Percentiles rank a stretch among this genome's conserved stretches.
Evolutionary conservation across 2,797 vertebrate genomes (phyloP).

Genomic region (Gymnothorax javanicus): DNA sequence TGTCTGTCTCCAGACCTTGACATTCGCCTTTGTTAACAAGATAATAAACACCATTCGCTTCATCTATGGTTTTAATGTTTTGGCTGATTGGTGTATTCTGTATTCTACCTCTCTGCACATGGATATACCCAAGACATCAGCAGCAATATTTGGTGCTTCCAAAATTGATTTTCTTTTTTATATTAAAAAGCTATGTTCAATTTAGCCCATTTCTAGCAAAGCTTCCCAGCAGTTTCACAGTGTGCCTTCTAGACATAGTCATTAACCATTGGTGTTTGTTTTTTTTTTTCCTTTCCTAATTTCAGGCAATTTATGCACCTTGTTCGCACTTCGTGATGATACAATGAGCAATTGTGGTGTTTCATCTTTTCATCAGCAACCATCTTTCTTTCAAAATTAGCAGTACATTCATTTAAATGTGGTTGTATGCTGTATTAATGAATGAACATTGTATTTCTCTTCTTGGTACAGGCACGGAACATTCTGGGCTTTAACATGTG

Average conservation of each 20-base stretch:
- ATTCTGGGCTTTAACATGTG: conserved; percentile 23
- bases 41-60: no score
- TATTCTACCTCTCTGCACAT: conserved; percentile 24
- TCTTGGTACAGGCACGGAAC: conserved; percentile 35
- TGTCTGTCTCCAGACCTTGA: no score
- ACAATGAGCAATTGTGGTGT: conserved; percentile 24
- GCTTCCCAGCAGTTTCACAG: conserved; percentile 25
- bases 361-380: conserved; percentile 55
- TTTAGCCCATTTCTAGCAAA: conserved; percentile 7
- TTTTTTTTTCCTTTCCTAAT: conserved; percentile 25
- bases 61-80: no score
- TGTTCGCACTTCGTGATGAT: neutral
- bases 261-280: conserved; percentile 35
- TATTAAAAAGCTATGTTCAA: neutral
- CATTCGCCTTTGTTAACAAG: no score
- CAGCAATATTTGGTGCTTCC: conserved; percentile 1
- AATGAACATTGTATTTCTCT: neutral
- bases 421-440: conserved; percentile 19
- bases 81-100: neutral
- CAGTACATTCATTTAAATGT: neutral
- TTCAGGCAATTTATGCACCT: conserved; percentile 29
- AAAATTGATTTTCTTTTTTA: conserved; percentile 21
- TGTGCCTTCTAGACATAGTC: conserved; percentile 31
- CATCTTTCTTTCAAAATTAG: neutral
- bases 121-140: neutral